Conservation (phyloP, 1,140 invertebrate species). For the Acromyrmex echinatior region DNA sequence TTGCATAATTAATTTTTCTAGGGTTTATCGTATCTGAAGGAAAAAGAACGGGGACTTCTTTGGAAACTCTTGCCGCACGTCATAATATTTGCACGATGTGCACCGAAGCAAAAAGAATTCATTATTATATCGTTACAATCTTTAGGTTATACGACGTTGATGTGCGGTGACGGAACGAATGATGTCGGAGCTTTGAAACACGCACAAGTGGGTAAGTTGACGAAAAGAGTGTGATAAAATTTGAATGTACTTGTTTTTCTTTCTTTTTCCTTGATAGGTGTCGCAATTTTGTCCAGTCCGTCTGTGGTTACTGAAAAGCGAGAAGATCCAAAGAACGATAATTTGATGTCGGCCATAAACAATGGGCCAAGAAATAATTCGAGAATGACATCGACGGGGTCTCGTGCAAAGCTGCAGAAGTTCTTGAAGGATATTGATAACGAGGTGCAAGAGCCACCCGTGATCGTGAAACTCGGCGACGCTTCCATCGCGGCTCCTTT, state of each 20-base stretch:
- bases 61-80: constrained; percentile 93
- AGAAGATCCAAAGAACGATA: constrained; percentile 73
- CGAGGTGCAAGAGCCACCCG: constrained; percentile 95
- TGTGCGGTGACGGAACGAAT: constrained; percentile 99
- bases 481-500: constrained; percentile 99
- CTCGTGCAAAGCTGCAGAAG: constrained; percentile 90
- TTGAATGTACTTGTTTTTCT: constrained; percentile 51
- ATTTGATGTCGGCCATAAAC: constrained; percentile 34
- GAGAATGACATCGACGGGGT: constrained; percentile 78
- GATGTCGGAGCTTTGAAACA: constrained; percentile 99
- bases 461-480: constrained; percentile 98
- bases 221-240: constrained; percentile 14
- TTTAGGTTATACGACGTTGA: constrained; percentile 96
- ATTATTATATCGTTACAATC: constrained; percentile 96
- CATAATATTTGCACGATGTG: constrained; percentile 96
- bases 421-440: constrained; percentile 96
- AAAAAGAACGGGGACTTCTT: constrained; percentile 89
- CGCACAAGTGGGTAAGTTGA: constrained; percentile 94
- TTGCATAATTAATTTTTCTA: constrained; percentile 78
- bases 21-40: constrained; percentile 92
- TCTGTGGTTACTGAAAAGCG: constrained; percentile 87
- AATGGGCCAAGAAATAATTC: constrained; percentile 78
- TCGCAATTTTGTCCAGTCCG: constrained; percentile 95
- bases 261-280: constrained; percentile 87
- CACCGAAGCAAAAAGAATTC: constrained; percentile 98